Evolutionary conservation across 2,888 invertebrate genomes (phyloP), one percentile per base, ranked within the genome.

Genomic region (Melanotus villosus): DNA sequence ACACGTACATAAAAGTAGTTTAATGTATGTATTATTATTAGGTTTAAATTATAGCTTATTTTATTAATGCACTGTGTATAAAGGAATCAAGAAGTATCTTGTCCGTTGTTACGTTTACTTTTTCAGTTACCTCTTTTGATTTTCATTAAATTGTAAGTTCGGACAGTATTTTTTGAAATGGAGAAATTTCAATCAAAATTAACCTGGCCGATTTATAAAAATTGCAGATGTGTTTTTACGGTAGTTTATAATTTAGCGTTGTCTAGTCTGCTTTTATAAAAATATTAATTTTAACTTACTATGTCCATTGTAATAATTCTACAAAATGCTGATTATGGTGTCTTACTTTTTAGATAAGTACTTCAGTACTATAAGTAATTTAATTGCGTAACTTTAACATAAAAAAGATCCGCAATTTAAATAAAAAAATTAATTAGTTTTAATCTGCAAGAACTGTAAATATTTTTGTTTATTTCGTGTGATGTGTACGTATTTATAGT

Each of bases 401-500:
- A 14, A 16, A 12, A 9, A 50, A 14, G 9, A 1, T 32, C 4
- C n/a, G 54, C 32, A 4, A 16, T 34, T 54, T 19, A 54, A 54
- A 32, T 34, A 9, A n/a, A 12, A 30, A 41, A 41, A 41, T 6
- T 16, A 3, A 12, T 47, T 23, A 47, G 26, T 56, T 36, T 36
- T 34, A 56, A 34, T 36, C 19, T 34, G 19, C 38, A 26, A 43
- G 16, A 62, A 38, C 45, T 69, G 69, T 69, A 69, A n/a, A 69
- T 69, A 34, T 43, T 59, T 70, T 70, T 68, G 58, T 68, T 70
- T 47, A 56, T 56, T 70, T 70, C 52, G 70, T 70, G 70, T 70
- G 70, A 70, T 70, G 70, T 70, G 70, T 60, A 70, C 62, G 70
- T 70, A 70, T 66, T 65, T 69, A 69, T 69, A 70, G 57, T 63